Conservation (phyloP, 2,888 invertebrate species). For the Rambutsinella grinnellia region DNA sequence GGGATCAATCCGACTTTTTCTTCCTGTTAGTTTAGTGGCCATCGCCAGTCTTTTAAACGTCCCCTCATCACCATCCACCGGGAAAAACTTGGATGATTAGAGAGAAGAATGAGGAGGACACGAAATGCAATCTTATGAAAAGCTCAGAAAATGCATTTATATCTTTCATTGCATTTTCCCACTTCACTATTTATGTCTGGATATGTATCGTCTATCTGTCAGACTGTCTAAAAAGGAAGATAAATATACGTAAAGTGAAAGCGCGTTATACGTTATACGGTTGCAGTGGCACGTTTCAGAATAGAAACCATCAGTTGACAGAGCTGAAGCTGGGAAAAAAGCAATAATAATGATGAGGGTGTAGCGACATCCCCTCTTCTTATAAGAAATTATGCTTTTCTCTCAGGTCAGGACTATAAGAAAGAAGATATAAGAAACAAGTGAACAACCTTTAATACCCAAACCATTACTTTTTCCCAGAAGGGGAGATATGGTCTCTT, state of each 20-base stretch:
- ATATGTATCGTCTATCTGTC: slow-evolving; percentile 9
- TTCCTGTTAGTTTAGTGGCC: slow-evolving; percentile 21
- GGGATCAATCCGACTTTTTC: background rate
- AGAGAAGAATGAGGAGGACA: slow-evolving; percentile 37
- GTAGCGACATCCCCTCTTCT: slow-evolving; percentile 23
- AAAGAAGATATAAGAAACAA: background rate
- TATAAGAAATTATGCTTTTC: slow-evolving; percentile 46
- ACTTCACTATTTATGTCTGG: background rate
- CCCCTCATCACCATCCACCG: slow-evolving; percentile 9
- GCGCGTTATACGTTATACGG: slow-evolving; percentile 23
- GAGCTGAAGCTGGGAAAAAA: slow-evolving; percentile 12
- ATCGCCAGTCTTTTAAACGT: background rate
- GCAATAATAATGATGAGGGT: slow-evolving; percentile 46
- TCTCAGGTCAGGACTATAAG: slow-evolving; percentile 28
- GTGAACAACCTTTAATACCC: slow-evolving; percentile 6
- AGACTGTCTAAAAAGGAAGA: slow-evolving; percentile 18
- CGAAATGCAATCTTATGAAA: slow-evolving; percentile 36
- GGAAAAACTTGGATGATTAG: slow-evolving; percentile 38
- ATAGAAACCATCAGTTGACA: slow-evolving; percentile 24
- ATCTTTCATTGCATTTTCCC: slow-evolving; percentile 24
- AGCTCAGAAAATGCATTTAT: slow-evolving; percentile 22
- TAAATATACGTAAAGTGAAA: slow-evolving; percentile 21
- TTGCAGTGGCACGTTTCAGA: slow-evolving; percentile 47
- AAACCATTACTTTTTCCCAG: slow-evolving; percentile 38
- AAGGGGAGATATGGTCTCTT: background rate